phyloP scores from a whole-genome alignment of 2,113 vertebrate species.

The Sula dactylatra region DNA sequence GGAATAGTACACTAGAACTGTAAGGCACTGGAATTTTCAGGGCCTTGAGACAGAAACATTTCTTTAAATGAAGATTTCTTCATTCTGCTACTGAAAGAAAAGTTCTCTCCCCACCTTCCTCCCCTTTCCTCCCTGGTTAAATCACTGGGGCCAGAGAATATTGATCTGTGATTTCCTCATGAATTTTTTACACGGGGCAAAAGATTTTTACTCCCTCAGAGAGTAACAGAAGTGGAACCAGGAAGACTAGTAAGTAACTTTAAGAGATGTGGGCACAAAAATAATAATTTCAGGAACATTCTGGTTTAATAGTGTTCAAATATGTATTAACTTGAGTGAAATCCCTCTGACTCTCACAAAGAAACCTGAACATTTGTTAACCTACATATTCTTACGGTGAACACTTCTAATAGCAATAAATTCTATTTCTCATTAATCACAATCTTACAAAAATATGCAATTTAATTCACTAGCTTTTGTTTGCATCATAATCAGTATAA shows the following conservation, averaged over 20 bases:
- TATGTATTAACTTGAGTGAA: neutral
- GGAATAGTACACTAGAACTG: neutral
- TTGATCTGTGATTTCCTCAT: neutral
- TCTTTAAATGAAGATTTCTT: neutral
- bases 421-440: neutral
- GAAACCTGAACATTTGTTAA: neutral
- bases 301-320: neutral
- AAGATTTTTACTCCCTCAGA: neutral
- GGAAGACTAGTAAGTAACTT: neutral
- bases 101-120: rapidly evolving
- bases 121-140: neutral
- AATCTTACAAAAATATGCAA: neutral
- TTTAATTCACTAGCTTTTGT: neutral
- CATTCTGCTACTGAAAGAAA: neutral
- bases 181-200: neutral
- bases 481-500: neutral
- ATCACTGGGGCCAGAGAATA: neutral
- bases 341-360: neutral
- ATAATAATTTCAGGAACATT: neutral
- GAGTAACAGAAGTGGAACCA: neutral
- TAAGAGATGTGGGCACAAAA: neutral
- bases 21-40: neutral
- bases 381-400: neutral
- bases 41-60: neutral
- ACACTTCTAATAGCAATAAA: neutral